Conservation (phyloP, 2,888 invertebrate species). For the Caenorhabditis zanzibari region DNA sequence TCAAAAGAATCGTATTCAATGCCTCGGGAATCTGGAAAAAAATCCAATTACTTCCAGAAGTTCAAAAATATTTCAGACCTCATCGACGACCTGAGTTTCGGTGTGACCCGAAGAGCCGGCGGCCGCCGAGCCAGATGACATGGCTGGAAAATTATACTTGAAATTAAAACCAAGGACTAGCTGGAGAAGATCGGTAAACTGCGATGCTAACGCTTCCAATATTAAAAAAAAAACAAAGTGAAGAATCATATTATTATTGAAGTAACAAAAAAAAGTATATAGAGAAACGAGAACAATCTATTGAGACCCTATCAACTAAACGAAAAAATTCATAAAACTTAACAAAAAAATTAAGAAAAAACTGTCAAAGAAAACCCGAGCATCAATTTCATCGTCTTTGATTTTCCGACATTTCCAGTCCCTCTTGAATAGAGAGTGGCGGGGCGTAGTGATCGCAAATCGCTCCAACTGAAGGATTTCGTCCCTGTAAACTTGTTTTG, state of each 20-base stretch:
- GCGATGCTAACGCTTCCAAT: neutral
- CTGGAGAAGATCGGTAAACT: neutral
- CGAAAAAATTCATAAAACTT: constrained; percentile 5
- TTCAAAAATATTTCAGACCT: constrained; percentile 26
- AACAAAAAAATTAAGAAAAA: constrained; percentile 18
- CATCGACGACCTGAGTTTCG: constrained; percentile 69
- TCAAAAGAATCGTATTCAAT: constrained; percentile 67
- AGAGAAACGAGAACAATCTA: constrained; percentile 14
- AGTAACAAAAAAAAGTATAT: constrained; percentile 1
- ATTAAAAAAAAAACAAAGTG: neutral
- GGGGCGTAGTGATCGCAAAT: constrained; percentile 83
- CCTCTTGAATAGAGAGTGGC: constrained; percentile 71
- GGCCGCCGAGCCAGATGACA: constrained; percentile 47
- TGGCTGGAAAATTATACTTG: neutral
- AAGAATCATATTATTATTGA: constrained; percentile 20
- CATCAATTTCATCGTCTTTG: constrained; percentile 23
- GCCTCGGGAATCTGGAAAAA: constrained; percentile 68
- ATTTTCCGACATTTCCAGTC: constrained; percentile 53
- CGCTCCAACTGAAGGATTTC: constrained; percentile 82
- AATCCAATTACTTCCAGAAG: neutral
- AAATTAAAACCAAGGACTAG: neutral
- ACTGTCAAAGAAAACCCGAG: constrained; percentile 16
- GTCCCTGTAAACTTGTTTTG: constrained; percentile 79
- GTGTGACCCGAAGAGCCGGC: constrained; percentile 13
- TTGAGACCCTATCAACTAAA: constrained; percentile 15